Percentiles rank a stretch among this genome's conserved stretches.
These are phyloP conservation scores for Cathartes aura DNA, from an alignment of 2,113 vertebrate genomes.

Conservation along the genomic window DNA sequence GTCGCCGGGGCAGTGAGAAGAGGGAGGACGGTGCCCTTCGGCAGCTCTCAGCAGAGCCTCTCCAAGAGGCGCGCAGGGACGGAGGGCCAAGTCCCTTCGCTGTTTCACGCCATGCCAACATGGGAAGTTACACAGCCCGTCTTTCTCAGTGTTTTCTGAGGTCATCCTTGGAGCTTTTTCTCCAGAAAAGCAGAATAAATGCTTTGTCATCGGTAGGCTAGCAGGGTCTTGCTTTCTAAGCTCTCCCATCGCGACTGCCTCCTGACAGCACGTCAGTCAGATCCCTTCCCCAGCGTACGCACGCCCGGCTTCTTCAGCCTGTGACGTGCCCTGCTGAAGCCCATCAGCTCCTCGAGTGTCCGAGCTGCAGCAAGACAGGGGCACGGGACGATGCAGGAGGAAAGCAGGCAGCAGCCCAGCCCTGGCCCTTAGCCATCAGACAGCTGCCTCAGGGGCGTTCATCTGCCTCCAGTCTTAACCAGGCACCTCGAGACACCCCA, in stretches of 20 bases:
- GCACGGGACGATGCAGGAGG: rapidly evolving
- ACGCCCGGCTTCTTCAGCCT: rapidly evolving
- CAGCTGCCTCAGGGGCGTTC: rapidly evolving
- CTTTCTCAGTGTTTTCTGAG: not conserved
- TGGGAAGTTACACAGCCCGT: rapidly evolving
- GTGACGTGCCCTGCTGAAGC: rapidly evolving
- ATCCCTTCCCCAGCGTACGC: rapidly evolving
- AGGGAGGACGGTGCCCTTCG: not conserved
- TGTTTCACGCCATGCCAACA: rapidly evolving
- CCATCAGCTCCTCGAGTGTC: not conserved
- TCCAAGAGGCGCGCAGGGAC: not conserved
- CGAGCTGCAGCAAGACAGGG: not conserved
- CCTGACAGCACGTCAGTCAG: rapidly evolving
- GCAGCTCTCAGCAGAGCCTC: not conserved
- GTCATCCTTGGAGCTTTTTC: not conserved
- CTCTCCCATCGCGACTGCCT: not conserved
- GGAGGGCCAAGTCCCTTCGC: rapidly evolving
- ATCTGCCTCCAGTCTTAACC: not conserved
- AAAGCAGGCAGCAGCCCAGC: not conserved
- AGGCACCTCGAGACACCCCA: rapidly evolving
- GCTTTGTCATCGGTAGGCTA: not conserved
- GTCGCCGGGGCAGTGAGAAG: too few species aligned
- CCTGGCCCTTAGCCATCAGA: not conserved
- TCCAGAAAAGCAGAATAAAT: not conserved
- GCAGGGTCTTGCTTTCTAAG: not conserved